These are phyloP conservation scores for Amphiprion percula DNA, from an alignment of 2,113 vertebrate genomes.

Conservation along the genomic window DNA sequence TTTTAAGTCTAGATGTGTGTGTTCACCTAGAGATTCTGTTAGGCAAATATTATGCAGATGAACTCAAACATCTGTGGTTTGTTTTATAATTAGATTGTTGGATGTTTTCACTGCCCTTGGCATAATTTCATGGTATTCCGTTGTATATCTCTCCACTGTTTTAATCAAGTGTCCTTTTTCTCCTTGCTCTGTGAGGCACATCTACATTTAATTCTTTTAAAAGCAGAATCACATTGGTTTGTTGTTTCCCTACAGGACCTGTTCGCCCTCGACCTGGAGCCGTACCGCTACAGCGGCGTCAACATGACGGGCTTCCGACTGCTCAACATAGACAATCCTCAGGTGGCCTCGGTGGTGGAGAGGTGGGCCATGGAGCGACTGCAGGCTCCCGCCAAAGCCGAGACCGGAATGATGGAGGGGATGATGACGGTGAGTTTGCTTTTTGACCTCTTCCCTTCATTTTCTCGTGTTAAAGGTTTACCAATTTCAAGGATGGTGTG, in stretches of 20 bases:
- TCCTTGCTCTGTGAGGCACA: conserved; percentile 15
- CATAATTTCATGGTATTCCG: conserved; percentile 37
- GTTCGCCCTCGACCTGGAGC: conserved; percentile 95
- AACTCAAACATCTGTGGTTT: conserved; percentile 57
- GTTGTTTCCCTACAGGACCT: conserved; percentile 86
- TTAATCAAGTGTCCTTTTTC: conserved; percentile 49
- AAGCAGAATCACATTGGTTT: not conserved
- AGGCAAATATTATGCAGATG: conserved; percentile 51
- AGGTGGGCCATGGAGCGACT: conserved; percentile 96
- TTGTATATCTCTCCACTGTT: conserved; percentile 12
- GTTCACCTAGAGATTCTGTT: conserved; percentile 26
- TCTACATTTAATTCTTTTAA: not conserved
- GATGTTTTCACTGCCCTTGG: conserved; percentile 51
- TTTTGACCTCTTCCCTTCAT: not conserved
- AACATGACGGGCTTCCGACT: conserved; percentile 98
- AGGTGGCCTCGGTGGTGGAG: conserved; percentile 91
- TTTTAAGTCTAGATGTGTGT: conserved; percentile 6
- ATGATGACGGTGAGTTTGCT: conserved; percentile 91
- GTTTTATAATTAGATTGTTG: conserved; percentile 58
- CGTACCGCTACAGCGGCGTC: conserved; percentile 96
- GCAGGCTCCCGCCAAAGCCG: conserved; percentile 90
- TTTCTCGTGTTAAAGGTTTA: not conserved
- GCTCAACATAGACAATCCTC: conserved; percentile 90
- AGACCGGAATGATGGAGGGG: conserved; percentile 92
- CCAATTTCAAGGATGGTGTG: not conserved